Conservation (phyloP, 1,140 invertebrate genomes). For the Scaptodrosophila lebanonensis region DNA sequence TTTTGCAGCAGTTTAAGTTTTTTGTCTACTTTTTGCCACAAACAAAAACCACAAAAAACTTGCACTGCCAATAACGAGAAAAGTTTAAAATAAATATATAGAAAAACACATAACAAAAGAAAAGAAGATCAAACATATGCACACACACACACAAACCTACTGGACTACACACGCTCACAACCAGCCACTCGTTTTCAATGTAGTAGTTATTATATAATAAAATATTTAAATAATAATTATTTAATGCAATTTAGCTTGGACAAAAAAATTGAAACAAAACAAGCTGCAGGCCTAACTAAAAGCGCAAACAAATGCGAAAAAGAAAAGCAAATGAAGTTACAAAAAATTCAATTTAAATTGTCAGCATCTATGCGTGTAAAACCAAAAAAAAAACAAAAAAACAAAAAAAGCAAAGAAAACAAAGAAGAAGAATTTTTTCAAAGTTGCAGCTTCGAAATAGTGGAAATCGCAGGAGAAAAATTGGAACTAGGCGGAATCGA, state of each 20-base stretch:
- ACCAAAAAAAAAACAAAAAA: not conserved
- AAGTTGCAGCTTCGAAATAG: not conserved
- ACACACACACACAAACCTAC: constrained; percentile 2
- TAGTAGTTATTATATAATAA: constrained; percentile 57
- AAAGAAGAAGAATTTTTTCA: constrained; percentile 1
- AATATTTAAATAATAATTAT: constrained; percentile 50
- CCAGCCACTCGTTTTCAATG: constrained; percentile 30
- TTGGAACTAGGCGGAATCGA: constrained; percentile 16
- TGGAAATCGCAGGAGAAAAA: not conserved
- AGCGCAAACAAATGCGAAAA: constrained; percentile 15
- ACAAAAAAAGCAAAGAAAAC: constrained; percentile 6
- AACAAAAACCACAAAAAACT: constrained; percentile 34
- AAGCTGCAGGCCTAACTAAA: constrained; percentile 31
- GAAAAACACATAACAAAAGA: constrained; percentile 17
- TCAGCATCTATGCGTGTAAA: constrained; percentile 1
- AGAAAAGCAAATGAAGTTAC: constrained; percentile 21
- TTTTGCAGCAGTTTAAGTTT: constrained; percentile 15
- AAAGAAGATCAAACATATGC: constrained; percentile 6
- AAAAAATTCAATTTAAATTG: constrained; percentile 10
- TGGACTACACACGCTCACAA: constrained; percentile 6
- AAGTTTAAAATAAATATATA: constrained; percentile 24
- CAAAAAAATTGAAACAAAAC: constrained; percentile 14
- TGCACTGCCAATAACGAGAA: constrained; percentile 58
- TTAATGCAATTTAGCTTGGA: constrained; percentile 57
- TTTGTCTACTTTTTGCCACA: constrained; percentile 12